Conservation (phyloP, 2,888 invertebrate genomes). For the Xanthia icteritia region DNA sequence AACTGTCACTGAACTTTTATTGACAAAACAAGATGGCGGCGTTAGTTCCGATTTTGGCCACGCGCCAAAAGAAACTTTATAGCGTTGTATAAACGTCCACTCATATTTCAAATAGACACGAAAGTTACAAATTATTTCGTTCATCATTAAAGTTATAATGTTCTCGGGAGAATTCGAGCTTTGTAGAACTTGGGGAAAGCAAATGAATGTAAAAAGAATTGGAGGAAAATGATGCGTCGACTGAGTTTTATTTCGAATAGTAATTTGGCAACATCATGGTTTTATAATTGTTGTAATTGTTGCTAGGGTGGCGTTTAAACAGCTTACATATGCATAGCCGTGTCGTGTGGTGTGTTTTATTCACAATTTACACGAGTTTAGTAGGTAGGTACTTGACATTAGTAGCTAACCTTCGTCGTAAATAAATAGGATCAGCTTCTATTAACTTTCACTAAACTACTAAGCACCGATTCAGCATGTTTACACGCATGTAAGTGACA, state of each 20-base stretch:
- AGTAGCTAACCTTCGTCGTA: not conserved
- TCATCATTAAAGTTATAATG: conserved; percentile 52
- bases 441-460: conserved; percentile 3
- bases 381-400: not conserved
- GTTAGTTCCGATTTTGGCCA: not conserved
- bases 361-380: not conserved
- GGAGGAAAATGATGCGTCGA: conserved; percentile 28
- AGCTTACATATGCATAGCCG: not conserved
- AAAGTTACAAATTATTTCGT: conserved; percentile 45
- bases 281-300: not conserved
- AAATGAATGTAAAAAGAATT: conserved; percentile 46
- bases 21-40: not conserved
- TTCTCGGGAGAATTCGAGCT: conserved; percentile 34
- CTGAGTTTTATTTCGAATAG: conserved; percentile 22
- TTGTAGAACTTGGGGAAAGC: conserved; percentile 28
- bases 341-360: not conserved
- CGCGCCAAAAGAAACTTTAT: not conserved
- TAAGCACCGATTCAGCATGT: conserved; percentile 6
- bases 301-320: not conserved
- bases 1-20: not conserved
- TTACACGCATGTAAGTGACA: not conserved
- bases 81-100: conserved; percentile 1
- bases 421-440: not conserved
- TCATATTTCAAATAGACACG: conserved; percentile 31
- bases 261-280: not conserved